Base-by-base conservation (phyloP, 92 coral and sea anemone species). In the Desmophyllum pertusum region DNA sequence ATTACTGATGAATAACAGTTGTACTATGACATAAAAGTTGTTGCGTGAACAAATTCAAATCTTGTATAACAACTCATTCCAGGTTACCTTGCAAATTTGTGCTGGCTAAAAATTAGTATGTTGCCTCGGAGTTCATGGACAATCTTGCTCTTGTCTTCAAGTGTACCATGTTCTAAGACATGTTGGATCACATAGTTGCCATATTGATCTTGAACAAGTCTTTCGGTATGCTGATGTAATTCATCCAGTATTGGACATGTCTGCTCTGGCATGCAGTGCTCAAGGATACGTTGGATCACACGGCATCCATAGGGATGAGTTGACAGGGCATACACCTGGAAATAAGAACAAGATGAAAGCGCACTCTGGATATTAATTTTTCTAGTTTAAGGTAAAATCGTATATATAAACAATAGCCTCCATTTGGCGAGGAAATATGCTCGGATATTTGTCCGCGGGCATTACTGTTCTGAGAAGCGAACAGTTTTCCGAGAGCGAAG, bases 251-350 rank as follows among this genome's bases (percentile, higher is more conserved):
- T 94, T 11, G 98, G 98, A 27, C 83, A 38, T 17, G 99, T 97
- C 70, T 97, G 99, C 64, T 93, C 98, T 37, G 92, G 85, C 80
- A 92, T 89, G 59, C 99, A 97, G 90, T 97, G 98, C 75, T 97
- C 99, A 1, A 97, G 91, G 64, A 97, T 97, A 6, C 99, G 94
- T 76, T 97, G 99, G 48, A 97, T 97, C 52, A 97, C 99, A 31
- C 99, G 93, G 39, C 99, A 97, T 33, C 99, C 99, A 74, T 97
- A 97, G 3, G 99, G 99, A 72, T 97, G 99, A 19, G 99, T 97
- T 40, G 99, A 97, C 43, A 97, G 71, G 4, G 99, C 95, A 72
- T 90, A 93, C 10, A 97, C 98, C 98, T 95, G 78, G 1, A 63
- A 43, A 70, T 50, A 39, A 36, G 2, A 10, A 57, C 63, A 57